These are phyloP conservation scores for Cacoxenus indagator DNA, from an alignment of 2,888 invertebrate genomes.

Conservation along the genomic window DNA sequence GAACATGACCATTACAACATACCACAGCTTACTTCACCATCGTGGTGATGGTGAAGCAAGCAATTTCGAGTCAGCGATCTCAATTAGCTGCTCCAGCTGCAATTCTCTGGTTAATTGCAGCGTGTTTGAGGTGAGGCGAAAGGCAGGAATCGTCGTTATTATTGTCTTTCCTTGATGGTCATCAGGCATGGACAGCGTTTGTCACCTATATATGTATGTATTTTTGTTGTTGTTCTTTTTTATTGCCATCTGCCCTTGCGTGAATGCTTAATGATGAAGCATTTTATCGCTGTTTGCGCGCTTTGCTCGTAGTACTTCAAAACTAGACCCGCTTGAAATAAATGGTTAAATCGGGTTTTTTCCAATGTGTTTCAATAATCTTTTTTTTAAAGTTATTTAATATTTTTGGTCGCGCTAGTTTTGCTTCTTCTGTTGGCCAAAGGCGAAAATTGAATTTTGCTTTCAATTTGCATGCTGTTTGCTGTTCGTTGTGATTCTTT, in stretches of 20 bases:
- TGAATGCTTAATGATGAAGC: background rate
- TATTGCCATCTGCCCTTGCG: background rate
- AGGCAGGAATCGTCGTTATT: background rate
- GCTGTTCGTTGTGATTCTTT: slow-evolving; percentile 20
- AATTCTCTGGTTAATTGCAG: background rate
- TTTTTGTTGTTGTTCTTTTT: background rate
- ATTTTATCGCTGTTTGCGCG: background rate
- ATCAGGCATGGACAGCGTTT: background rate
- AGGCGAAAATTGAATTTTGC: slow-evolving; percentile 46
- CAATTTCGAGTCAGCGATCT: too few species aligned
- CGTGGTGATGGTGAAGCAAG: too few species aligned
- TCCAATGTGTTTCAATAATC: background rate
- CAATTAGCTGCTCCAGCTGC: background rate
- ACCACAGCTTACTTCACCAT: background rate
- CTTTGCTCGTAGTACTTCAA: background rate
- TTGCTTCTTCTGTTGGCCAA: slow-evolving; percentile 18
- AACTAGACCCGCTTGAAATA: background rate
- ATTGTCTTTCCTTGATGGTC: background rate
- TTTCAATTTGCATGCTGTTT: slow-evolving; percentile 56
- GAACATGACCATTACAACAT: background rate
- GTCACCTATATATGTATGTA: background rate
- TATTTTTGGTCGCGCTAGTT: background rate
- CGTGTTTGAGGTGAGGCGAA: background rate
- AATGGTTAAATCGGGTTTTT: slow-evolving; percentile 14
- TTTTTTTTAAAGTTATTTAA: background rate